Base-by-base conservation (phyloP, 2,797 vertebrate genomes). In the Rhadinocentrus ornatus region DNA sequence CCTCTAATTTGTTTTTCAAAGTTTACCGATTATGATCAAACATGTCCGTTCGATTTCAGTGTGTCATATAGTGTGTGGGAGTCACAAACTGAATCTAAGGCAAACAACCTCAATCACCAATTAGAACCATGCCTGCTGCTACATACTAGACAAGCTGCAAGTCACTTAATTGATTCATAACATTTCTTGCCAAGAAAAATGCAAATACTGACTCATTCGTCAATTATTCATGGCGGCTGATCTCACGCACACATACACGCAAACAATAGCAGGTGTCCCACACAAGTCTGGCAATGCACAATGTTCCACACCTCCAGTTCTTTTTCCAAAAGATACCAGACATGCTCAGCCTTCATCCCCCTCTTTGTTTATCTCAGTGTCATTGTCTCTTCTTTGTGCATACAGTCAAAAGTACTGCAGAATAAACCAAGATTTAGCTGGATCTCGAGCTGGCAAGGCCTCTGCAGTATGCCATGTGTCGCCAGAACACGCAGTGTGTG, bases 161-260 rank as follows among this genome's bases (percentile, higher is more conserved):
- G 63, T 54, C 46, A 4, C 70, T 80, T 81, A 84, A 87, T 82
- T 84, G 87, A 89, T 83, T 86, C 78, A 57, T 77, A 80, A 83
- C 74, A 55, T 64, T 77, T 41, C 62, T 66, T 26, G 64, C 79
- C 78, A 79, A 75, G 79, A 87, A 80, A 75, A 86, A 90, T 77
- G 82, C 85, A 89, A 89, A 89, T 84, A 83, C 75, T 62, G 71
- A 80, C 74, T 80, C 75, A 71, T 67, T 84, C 75, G 83, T 90
- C 73, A 76, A 83, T 90, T 89, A 87, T 89, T 82, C 81, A 87
- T 31, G 81, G 71, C 22, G 6, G 66, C 74, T 83, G 69, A 81
- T 79, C 81, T 24, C 73, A 64, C 60, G 1, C 57, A 58, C 56
- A 44, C 68, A 57, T 44, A 22, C 34, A 24, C 61, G 41, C 61